A percentile compares a stretch with the other conserved stretches of the same genome.
Conservation (phyloP, 2,797 vertebrate species). For the Sitta carolinensis region DNA sequence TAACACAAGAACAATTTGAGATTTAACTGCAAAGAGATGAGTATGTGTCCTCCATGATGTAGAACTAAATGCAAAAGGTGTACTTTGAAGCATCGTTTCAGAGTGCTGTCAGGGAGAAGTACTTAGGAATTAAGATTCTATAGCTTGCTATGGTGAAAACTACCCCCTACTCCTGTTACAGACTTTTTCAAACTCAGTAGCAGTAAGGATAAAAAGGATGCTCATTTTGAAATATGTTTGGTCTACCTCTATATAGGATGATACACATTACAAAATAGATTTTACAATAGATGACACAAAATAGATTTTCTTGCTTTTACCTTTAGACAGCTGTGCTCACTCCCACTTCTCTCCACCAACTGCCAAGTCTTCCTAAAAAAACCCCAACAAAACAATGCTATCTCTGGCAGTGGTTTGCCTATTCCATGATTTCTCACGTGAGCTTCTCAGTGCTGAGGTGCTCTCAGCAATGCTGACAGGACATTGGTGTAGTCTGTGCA, state of each 20-base stretch:
- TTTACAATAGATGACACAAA: too few species aligned
- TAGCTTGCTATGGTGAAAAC: background rate
- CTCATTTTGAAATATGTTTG: background rate
- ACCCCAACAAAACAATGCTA: rapidly evolving
- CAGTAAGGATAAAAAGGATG: background rate
- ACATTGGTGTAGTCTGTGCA: too few species aligned
- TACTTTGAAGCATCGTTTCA: background rate
- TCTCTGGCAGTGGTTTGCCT: background rate
- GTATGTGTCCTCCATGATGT: background rate
- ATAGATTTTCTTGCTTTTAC: background rate
- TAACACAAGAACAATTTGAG: background rate
- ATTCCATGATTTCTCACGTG: rapidly evolving
- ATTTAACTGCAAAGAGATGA: background rate
- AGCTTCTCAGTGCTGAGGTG: background rate
- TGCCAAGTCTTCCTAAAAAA: background rate
- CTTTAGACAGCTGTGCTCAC: background rate
- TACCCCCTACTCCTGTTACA: background rate
- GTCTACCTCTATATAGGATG: background rate
- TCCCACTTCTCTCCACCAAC: background rate
- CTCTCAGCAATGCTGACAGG: background rate
- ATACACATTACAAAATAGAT: too few species aligned
- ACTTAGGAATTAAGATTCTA: background rate
- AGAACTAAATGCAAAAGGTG: background rate
- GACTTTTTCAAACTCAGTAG: background rate
- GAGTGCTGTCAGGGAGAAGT: background rate